Base-by-base conservation (phyloP, 2,797 vertebrate genomes). In the Tragelaphus oryx region DNA sequence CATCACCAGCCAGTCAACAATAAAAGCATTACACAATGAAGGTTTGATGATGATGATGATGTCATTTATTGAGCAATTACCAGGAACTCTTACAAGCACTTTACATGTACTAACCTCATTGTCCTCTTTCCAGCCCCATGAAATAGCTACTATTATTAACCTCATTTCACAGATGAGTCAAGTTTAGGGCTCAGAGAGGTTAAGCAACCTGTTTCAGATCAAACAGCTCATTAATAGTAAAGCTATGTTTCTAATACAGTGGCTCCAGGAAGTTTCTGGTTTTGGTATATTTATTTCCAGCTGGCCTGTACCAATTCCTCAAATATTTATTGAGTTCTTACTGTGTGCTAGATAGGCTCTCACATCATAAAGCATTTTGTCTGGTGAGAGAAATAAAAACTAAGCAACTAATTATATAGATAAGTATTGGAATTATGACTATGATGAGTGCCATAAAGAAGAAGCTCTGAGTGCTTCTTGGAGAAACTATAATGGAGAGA, bases 1-100 rank as follows among this genome's bases (percentile, higher is more conserved):
- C 76, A 68, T 57, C 17, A 83, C 75, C 13, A 87, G 37, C 17
- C 54, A 85, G 82, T 85, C 28, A 92, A 83, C 82, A 92, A 89
- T 18, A 89, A 57, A 86, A 74, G 24, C 90, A 71, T 95, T 86
- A 59, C 37, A 80, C 78, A 94, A 81, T 50, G 59, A 81, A 75
- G 6, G 5, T 68, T 84, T 84, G 54, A 71, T 44, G 54, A 81
- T 26, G 14, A 16, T n/a, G 22, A 17, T n/a, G 65, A 48, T 59
- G 44, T 87, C 46, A 75, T 88, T 95, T 92, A 93, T 41, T 90
- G 52, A 96, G 82, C 55, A 92, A 93, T 95, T 85, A 88, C 37
- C 62, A 76, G 85, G 28, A 48, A 60, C 17, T 92, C n/a, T 91
- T 78, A 6, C 12, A 94, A 92, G 46, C 26, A 85, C 16, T 81